Conservation (phyloP, 2,888 invertebrate genomes). For the Neoascia interrupta region DNA sequence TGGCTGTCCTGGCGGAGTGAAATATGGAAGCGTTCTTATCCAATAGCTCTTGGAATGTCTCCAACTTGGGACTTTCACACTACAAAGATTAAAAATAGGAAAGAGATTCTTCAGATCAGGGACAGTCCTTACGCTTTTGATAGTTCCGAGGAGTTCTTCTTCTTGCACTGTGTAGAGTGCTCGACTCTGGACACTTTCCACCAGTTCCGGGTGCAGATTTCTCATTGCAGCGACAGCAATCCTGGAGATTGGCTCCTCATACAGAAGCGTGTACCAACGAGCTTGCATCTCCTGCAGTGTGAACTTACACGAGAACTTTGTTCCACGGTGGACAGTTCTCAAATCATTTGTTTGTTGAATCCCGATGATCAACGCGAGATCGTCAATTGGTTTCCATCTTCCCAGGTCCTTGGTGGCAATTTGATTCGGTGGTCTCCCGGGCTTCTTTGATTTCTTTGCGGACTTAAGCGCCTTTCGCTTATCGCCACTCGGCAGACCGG, state of each 20-base stretch:
- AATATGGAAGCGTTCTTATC: conserved; percentile 92
- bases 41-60: conserved; percentile 91
- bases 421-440: conserved; percentile 76
- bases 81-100: conserved; percentile 74
- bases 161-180: conserved; percentile 94
- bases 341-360: conserved; percentile 94
- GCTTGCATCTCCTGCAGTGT: conserved; percentile 96
- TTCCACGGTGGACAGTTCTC: conserved; percentile 91
- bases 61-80: conserved; percentile 86
- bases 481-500: conserved; percentile 48
- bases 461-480: conserved; percentile 66
- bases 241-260: conserved; percentile 95
- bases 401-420: conserved; percentile 91
- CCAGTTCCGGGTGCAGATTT: conserved; percentile 94
- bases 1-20: conserved; percentile 92
- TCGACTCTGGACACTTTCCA: conserved; percentile 91
- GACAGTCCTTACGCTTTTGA: conserved; percentile 85
- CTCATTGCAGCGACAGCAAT: conserved; percentile 95
- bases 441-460: conserved; percentile 71
- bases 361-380: conserved; percentile 94
- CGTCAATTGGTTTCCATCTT: conserved; percentile 98
- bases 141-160: conserved; percentile 90
- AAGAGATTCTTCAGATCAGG: background rate
- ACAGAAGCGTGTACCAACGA: conserved; percentile 96
- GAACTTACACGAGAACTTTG: conserved; percentile 97